Evolutionary conservation across 2,113 vertebrate species (phyloP), one percentile per base, ranked within the genome.

Genomic region (Rhegmatorhina hoffmannsi): DNA sequence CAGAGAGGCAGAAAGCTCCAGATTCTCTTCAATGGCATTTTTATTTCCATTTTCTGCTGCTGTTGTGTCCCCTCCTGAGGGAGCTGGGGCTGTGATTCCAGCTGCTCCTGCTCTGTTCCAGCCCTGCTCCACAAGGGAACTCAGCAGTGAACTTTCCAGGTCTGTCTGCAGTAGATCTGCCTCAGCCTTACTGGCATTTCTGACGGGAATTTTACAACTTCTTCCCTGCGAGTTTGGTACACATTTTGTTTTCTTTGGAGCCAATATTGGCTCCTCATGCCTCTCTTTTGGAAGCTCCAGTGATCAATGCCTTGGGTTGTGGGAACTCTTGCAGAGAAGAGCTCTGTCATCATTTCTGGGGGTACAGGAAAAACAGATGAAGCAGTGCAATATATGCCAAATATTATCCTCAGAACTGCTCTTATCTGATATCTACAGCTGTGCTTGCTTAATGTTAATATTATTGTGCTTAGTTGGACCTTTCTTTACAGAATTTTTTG

Each of bases 371-470:
- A 96, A 96, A 75, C 88, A 96, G 92, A 96, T 96, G 95, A 92
- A 90, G 73, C 87, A 84, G 64, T 33, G 23, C 40, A 77, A 68
- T 94, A 68, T 36, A 81, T 92, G 90, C 96, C 88, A 96, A 72
- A 84, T 95, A 55, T 34, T 87, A 50, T 96, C 76, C 83, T 94
- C 83, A 62, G 68, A 86, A 77, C 64, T 79, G 56, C 72, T 94
- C 93, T 97, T 96, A 96, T 95, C 95, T 95, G 85, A 77, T 95
- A 93, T 87, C 95, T 93, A 67, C 96, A 97, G 97, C 95, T 96
- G 94, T 66, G 69, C 69, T 93, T 95, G 84, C 70, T 97, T 96
- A 95, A 83, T 90, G 33, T 23, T 91, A 91, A 88, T 55, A 67
- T 66, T 93, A 94, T 96, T 97, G 96, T 97, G 96, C 93, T 93